phyloP scores from a whole-genome alignment of 1,140 invertebrate genomes.

The Drosophila oshimai region DNA sequence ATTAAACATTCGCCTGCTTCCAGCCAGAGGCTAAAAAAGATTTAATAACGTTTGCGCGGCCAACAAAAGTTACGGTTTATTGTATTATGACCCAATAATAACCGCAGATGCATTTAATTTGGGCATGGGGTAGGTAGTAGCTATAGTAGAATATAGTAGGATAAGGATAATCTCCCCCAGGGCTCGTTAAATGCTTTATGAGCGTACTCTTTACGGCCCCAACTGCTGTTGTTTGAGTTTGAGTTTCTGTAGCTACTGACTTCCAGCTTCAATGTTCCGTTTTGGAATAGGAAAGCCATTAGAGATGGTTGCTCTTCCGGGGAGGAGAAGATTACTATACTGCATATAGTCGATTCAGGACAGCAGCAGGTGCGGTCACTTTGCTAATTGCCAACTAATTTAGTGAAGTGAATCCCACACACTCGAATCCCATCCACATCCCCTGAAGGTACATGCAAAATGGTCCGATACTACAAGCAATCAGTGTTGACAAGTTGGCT shows the following conservation, averaged over 20 bases:
- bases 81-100: conserved; percentile 31
- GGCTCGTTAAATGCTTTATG: conserved; percentile 54
- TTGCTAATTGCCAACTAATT: conserved; percentile 73
- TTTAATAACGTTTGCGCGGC: conserved; percentile 21
- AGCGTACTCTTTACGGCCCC: conserved; percentile 29
- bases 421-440: background rate
- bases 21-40: background rate
- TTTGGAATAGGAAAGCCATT: conserved; percentile 42
- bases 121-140: background rate
- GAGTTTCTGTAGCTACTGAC: background rate
- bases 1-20: conserved; percentile 10
- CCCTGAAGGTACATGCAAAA: conserved; percentile 1
- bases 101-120: conserved; percentile 31
- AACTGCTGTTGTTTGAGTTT: conserved; percentile 1
- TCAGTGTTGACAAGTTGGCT: background rate
- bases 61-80: conserved; percentile 7
- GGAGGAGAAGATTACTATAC: background rate
- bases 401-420: conserved; percentile 29
- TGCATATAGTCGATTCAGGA: background rate
- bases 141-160: too few relatives aligned
- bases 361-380: conserved; percentile 43
- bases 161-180: background rate
- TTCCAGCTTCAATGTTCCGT: conserved; percentile 7
- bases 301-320: conserved; percentile 24
- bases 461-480: background rate